Percentiles rank a stretch among this genome's conserved stretches.
These are phyloP conservation scores for Sipha maydis DNA, from an alignment of 2,888 invertebrate genomes.

Conservation along the genomic window DNA sequence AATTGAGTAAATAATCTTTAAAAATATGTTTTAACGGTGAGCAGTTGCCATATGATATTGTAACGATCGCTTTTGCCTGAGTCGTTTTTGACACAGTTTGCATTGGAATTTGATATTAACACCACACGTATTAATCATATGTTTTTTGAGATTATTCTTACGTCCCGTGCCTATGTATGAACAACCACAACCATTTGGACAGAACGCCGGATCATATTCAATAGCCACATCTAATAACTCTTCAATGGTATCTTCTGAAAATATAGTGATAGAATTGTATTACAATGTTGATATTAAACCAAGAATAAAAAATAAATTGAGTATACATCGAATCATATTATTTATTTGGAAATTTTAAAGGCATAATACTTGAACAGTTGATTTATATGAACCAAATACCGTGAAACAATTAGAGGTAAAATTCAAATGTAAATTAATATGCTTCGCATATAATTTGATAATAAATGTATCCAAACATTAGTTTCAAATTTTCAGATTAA, in stretches of 20 bases:
- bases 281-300: background rate
- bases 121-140: slow-evolving; percentile 73
- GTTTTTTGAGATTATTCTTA: slow-evolving; percentile 71
- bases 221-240: slow-evolving; percentile 13
- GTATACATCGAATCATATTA: no score
- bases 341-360: no score
- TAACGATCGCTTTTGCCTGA: slow-evolving; percentile 33
- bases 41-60: slow-evolving; percentile 66
- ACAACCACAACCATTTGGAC: slow-evolving; percentile 52
- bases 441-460: no score
- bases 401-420: no score
- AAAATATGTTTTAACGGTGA: background rate
- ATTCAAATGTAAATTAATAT: no score
- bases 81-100: slow-evolving; percentile 72
- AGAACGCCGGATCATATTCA: slow-evolving; percentile 29
- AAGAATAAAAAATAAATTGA: no score
- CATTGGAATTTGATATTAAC: slow-evolving; percentile 74
- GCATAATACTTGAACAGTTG: no score
- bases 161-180: slow-evolving; percentile 67
- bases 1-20: no score
- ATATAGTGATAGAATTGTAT: background rate
- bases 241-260: background rate
- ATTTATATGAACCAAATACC: no score
- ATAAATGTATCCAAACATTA: no score
- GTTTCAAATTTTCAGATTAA: no score